phyloP scores from a whole-genome alignment of 2,797 vertebrate species.

The Cossypha niveicapilla region DNA sequence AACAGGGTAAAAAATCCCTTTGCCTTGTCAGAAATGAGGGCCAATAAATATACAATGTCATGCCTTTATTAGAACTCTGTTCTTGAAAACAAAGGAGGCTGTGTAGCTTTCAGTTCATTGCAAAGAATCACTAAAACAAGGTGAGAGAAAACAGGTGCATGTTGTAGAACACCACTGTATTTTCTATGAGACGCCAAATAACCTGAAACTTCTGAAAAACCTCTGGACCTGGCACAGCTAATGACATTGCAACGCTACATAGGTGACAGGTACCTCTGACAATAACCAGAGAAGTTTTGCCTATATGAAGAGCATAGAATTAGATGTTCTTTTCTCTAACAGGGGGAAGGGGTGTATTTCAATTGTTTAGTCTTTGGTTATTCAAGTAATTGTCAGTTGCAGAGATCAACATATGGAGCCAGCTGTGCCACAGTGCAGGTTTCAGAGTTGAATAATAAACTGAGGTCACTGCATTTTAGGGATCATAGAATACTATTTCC shows the following conservation, averaged over 20 bases:
- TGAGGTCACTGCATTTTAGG: accelerated
- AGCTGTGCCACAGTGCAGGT: background rate
- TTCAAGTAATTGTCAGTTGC: background rate
- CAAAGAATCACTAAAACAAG: background rate
- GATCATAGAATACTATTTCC: background rate
- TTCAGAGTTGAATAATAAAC: background rate
- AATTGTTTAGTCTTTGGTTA: background rate
- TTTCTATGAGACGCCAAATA: background rate
- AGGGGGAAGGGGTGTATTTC: background rate
- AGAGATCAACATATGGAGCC: background rate
- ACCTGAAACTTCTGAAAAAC: background rate
- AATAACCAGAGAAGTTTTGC: background rate
- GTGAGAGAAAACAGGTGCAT: background rate
- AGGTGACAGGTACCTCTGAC: background rate
- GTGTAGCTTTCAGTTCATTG: background rate
- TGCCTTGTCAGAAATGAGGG: background rate
- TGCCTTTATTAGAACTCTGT: background rate
- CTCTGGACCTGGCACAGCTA: background rate
- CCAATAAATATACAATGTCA: background rate
- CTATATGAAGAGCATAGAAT: background rate
- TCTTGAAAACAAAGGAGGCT: background rate
- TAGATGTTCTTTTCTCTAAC: background rate
- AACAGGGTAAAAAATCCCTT: background rate
- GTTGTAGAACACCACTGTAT: background rate
- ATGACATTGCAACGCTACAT: background rate